These are phyloP conservation scores for Leptinotarsa undecemlineata DNA, from an alignment of 1,140 invertebrate genomes.

Conservation along the genomic window DNA sequence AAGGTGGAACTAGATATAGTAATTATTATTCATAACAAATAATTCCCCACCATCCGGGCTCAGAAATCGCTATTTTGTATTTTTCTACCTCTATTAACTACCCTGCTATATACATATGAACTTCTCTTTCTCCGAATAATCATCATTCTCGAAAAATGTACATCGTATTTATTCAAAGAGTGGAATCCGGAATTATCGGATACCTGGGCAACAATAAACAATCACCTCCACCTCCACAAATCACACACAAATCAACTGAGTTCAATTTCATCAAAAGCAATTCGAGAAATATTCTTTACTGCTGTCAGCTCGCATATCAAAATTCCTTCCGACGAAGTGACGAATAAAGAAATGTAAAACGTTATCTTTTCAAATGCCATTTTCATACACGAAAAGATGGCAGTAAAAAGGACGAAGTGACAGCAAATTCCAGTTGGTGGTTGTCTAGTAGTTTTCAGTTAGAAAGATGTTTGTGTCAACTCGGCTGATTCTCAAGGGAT, in stretches of 20 bases:
- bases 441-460: conserved; percentile 40
- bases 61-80: too few species aligned
- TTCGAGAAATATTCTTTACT: background rate
- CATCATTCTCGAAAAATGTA: too few species aligned
- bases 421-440: conserved; percentile 45
- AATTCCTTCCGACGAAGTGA: conserved; percentile 12
- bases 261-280: background rate
- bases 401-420: conserved; percentile 46
- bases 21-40: too few species aligned
- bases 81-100: too few species aligned
- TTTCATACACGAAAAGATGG: conserved; percentile 38
- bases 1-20: too few species aligned
- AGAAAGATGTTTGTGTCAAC: conserved; percentile 48
- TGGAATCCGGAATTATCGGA: too few species aligned
- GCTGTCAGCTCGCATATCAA: conserved; percentile 1
- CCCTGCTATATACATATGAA: too few species aligned
- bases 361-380: conserved; percentile 33
- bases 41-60: too few species aligned
- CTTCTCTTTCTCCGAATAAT: too few species aligned
- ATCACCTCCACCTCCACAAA: too few species aligned
- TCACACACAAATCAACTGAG: background rate
- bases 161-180: too few species aligned
- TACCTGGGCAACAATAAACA: too few species aligned
- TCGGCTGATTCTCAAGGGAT: conserved; percentile 42
- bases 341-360: conserved; percentile 18